Percentiles rank a stretch among this genome's conserved stretches.
Evolutionary conservation across 2,797 vertebrate genomes (phyloP).

Genomic region (Hyperoplus immaculatus): DNA sequence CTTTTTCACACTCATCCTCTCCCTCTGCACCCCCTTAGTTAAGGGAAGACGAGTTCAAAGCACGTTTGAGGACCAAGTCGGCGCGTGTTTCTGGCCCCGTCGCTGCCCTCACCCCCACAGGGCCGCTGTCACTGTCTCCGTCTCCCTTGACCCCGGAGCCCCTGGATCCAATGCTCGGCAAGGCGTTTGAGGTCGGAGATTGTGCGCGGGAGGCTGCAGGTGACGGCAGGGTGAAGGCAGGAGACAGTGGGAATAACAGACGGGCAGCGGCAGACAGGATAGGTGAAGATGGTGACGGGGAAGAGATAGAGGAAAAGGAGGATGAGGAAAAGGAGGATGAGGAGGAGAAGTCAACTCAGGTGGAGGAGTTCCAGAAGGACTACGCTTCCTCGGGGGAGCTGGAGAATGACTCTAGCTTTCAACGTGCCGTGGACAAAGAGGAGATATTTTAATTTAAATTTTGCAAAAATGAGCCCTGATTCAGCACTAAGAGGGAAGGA

Average conservation of each 20-base stretch:
- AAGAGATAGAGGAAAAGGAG: neutral
- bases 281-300: neutral
- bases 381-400: slow-evolving; percentile 48
- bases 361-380: slow-evolving; percentile 41
- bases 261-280: neutral
- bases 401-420: slow-evolving; percentile 78
- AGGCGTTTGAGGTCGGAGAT: slow-evolving; percentile 42
- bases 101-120: slow-evolving; percentile 5
- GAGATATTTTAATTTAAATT: slow-evolving; percentile 65
- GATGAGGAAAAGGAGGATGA: slow-evolving; percentile 18
- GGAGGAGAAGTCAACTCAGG: slow-evolving; percentile 40
- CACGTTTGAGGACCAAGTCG: slow-evolving; percentile 77
- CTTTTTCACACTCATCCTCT: neutral
- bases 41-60: slow-evolving; percentile 85
- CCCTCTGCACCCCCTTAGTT: slow-evolving; percentile 61
- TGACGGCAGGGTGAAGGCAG: slow-evolving; percentile 3
- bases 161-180: neutral
- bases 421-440: slow-evolving; percentile 45
- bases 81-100: slow-evolving; percentile 55
- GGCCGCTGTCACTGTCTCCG: slow-evolving; percentile 14
- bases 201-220: slow-evolving; percentile 8
- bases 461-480: slow-evolving; percentile 27
- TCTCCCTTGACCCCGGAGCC: slow-evolving; percentile 4
- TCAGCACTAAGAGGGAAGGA: neutral
- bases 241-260: neutral